Conservation (phyloP, 2,113 vertebrate species). For the Podiceps cristatus region DNA sequence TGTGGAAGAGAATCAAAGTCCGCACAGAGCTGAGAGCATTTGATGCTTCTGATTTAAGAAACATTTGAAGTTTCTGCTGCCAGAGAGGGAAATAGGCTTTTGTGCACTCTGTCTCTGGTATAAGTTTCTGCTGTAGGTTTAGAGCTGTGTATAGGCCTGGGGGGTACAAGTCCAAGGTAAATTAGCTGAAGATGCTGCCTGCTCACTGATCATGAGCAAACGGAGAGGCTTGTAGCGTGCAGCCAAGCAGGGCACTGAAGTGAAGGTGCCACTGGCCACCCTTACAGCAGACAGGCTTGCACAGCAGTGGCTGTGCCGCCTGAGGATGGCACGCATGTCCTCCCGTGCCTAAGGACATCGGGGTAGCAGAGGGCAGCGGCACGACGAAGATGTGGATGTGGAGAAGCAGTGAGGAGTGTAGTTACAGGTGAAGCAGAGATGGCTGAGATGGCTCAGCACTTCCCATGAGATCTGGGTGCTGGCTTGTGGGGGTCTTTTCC, state of each 20-base stretch:
- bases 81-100: not conserved
- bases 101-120: not conserved
- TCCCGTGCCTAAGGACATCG: accelerated
- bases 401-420: not conserved
- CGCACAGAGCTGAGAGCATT: not conserved
- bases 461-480: accelerated
- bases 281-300: not conserved
- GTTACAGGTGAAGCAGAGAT: not conserved
- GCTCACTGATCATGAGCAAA: not conserved
- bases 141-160: not conserved
- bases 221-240: not conserved
- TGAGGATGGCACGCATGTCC: accelerated
- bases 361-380: not conserved
- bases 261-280: not conserved
- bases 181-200: not conserved
- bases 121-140: not conserved
- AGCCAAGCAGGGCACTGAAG: not conserved
- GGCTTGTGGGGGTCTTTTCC: not conserved
- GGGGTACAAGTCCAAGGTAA: not conserved
- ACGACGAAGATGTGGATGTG: accelerated
- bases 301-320: not conserved
- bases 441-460: accelerated
- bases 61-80: not conserved
- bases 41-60: not conserved
- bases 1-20: not conserved